Evolutionary conservation across 1,140 invertebrate species (phyloP).

Genomic region (Aphelenchoides besseyi): DNA sequence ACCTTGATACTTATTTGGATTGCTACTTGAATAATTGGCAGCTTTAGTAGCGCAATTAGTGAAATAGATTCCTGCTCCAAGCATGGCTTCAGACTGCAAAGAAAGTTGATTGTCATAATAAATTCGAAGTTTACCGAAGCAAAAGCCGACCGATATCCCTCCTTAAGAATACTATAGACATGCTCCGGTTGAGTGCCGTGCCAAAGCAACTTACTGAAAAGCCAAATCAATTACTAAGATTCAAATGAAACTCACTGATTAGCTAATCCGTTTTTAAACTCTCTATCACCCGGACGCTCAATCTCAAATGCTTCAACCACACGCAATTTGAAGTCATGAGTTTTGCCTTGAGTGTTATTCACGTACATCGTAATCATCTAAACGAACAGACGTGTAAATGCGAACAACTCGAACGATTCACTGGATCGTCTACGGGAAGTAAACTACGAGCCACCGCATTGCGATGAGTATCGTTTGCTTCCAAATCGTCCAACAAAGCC

Average conservation of each 20-base stretch:
- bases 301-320: neutral
- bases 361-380: neutral
- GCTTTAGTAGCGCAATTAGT: conserved; percentile 11
- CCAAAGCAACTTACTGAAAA: neutral
- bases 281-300: neutral
- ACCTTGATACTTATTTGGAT: neutral
- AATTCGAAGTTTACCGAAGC: neutral
- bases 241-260: conserved; percentile 1
- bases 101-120: neutral
- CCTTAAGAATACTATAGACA: neutral
- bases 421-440: conserved; percentile 3
- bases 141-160: neutral
- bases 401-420: neutral
- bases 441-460: neutral
- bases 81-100: neutral
- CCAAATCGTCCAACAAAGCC: neutral
- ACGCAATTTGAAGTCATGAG: neutral
- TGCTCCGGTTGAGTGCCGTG: neutral
- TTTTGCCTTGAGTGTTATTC: neutral
- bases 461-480: neutral
- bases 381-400: neutral
- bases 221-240: conserved; percentile 7
- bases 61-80: conserved; percentile 6
- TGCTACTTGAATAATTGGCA: neutral
- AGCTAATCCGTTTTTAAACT: neutral